A percentile compares a stretch with the other conserved stretches of the same genome.
These are phyloP conservation scores for Drosophila mauritiana DNA, from an alignment of 1,140 invertebrate species.

Conservation along the genomic window DNA sequence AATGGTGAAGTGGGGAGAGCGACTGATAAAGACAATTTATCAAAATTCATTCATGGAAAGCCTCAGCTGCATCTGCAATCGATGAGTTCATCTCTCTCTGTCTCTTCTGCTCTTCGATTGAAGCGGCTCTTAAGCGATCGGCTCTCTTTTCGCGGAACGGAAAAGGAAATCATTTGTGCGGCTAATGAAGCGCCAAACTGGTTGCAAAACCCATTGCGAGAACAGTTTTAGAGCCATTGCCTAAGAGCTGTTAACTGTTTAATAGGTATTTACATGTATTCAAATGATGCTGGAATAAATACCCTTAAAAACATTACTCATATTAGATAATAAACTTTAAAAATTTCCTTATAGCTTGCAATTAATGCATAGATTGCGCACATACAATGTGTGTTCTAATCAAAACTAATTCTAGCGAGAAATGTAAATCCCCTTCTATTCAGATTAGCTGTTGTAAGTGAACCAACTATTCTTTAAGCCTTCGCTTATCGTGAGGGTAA, in stretches of 20 bases:
- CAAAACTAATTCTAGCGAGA: background rate
- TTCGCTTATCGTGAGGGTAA: slow-evolving; percentile 7
- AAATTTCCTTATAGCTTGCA: slow-evolving; percentile 9
- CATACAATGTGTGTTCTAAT: background rate
- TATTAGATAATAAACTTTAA: background rate
- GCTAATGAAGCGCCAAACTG: slow-evolving; percentile 43
- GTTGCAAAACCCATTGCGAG: slow-evolving; percentile 49
- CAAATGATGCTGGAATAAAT: background rate
- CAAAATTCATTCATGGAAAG: slow-evolving; percentile 78
- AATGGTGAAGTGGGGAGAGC: background rate
- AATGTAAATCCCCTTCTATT: slow-evolving; percentile 3
- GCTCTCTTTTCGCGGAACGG: slow-evolving; percentile 21
- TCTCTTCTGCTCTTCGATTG: slow-evolving; percentile 4
- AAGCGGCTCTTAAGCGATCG: slow-evolving; percentile 54
- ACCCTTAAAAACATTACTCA: slow-evolving; percentile 12
- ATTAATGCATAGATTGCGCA: background rate
- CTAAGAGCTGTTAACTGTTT: background rate
- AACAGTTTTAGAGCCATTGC: slow-evolving; percentile 17
- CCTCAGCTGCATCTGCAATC: slow-evolving; percentile 53
- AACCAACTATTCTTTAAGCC: background rate
- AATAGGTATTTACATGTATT: background rate
- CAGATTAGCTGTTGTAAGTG: background rate
- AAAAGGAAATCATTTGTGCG: slow-evolving; percentile 66
- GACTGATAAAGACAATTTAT: slow-evolving; percentile 78
- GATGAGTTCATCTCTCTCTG: slow-evolving; percentile 9